Conservation (phyloP, 2,888 invertebrate genomes). For the Dolichopus griseipennis region DNA sequence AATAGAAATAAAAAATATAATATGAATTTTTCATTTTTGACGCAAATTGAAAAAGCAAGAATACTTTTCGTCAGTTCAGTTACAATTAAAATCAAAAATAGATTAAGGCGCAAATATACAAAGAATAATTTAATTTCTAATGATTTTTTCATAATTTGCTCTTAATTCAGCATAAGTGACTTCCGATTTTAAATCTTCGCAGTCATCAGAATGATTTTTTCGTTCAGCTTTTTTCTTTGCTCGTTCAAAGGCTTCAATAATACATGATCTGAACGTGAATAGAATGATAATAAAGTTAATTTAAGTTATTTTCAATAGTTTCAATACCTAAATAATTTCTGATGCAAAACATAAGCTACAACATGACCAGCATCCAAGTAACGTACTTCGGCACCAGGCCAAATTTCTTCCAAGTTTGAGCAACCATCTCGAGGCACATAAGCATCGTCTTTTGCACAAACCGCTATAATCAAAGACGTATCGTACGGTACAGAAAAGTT, state of each 20-base stretch:
- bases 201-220: conserved; percentile 22
- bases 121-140: background rate
- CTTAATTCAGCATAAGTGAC: conserved; percentile 31
- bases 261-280: conserved; percentile 53
- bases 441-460: conserved; percentile 81
- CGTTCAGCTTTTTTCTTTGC: conserved; percentile 48
- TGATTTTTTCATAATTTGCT: conserved; percentile 27
- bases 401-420: conserved; percentile 73
- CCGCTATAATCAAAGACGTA: conserved; percentile 80
- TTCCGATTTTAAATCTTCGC: conserved; percentile 26
- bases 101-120: too few species aligned
- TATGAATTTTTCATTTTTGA: too few species aligned
- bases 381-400: conserved; percentile 86
- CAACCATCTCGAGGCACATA: conserved; percentile 84
- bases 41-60: too few species aligned
- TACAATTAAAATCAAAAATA: too few species aligned
- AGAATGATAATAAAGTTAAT: background rate
- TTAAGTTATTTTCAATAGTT: background rate
- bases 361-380: conserved; percentile 87
- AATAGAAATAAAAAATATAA: too few species aligned
- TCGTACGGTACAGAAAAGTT: conserved; percentile 86
- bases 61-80: too few species aligned
- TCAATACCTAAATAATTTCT: conserved; percentile 73
- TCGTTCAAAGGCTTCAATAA: conserved; percentile 65
- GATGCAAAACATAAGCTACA: conserved; percentile 76